phyloP scores from a whole-genome alignment of 1,140 invertebrate species.

The Sycophaga agraensis region DNA sequence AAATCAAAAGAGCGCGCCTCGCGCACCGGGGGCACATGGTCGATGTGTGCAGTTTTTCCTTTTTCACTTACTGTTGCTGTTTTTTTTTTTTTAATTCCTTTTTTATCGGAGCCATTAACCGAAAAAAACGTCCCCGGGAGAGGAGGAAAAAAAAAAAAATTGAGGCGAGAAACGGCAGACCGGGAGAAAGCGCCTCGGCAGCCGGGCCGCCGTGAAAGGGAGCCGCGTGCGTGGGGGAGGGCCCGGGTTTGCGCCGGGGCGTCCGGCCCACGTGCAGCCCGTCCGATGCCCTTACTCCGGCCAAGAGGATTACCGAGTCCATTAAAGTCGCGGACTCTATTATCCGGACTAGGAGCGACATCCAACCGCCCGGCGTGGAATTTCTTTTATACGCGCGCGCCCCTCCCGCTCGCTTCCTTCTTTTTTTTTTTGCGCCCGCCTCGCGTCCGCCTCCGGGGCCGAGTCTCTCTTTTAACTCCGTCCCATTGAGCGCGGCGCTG shows the following conservation, averaged over 20 bases:
- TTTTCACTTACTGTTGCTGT: no score
- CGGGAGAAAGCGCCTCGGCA: not conserved
- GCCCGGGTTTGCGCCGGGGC: not conserved
- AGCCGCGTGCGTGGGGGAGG: conserved; percentile 14
- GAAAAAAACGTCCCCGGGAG: not conserved
- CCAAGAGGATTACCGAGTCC: conserved; percentile 60
- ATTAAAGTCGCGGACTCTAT: conserved; percentile 61
- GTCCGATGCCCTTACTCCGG: conserved; percentile 46
- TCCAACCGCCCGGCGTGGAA: conserved; percentile 45
- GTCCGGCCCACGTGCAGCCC: conserved; percentile 27
- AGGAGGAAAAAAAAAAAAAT: conserved; percentile 17
- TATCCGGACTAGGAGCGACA: conserved; percentile 50
- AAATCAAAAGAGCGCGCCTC: no score
- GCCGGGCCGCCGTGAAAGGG: conserved; percentile 20
- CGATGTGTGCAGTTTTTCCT: no score
- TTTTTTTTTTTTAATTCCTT: no score
- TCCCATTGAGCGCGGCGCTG: no score
- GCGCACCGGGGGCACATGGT: no score
- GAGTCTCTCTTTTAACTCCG: no score
- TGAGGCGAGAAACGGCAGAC: not conserved
- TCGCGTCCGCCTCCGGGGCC: no score
- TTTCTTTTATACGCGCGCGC: conserved; percentile 12
- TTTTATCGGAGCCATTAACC: no score
- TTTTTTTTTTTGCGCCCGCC: not conserved
- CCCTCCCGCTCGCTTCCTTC: no score